Evolutionary conservation across 2,113 vertebrate species (phyloP).

Genomic region (Himantopus leucocephalus): DNA sequence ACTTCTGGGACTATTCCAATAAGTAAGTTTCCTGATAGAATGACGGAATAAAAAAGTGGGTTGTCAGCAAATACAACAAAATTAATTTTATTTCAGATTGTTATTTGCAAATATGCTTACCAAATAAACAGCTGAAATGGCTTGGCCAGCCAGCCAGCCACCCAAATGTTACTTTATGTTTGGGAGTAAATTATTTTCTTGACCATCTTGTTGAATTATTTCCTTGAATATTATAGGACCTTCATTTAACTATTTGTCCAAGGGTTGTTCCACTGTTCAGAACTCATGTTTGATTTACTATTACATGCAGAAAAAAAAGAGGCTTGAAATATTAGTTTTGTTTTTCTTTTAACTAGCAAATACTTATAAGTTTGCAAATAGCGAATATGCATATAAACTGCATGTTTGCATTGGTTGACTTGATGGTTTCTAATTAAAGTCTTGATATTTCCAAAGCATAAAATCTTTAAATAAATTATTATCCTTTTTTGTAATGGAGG

Average conservation of each 20-base stretch:
- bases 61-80: background rate
- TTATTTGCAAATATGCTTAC: background rate
- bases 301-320: background rate
- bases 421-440: background rate
- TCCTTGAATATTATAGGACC: background rate
- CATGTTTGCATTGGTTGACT: background rate
- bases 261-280: background rate
- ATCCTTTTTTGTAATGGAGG: background rate
- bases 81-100: background rate
- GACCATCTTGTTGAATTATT: background rate
- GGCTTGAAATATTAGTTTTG: background rate
- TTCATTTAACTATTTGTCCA: background rate
- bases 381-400: background rate
- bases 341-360: background rate
- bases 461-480: background rate
- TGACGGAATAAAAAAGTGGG: background rate
- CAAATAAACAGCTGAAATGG: background rate
- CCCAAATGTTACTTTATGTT: background rate
- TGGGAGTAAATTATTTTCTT: background rate
- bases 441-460: background rate
- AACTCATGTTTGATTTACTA: background rate
- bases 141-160: background rate
- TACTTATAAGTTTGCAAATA: background rate
- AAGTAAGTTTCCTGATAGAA: background rate
- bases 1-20: background rate